These are phyloP conservation scores for Silurus meridionalis DNA, from an alignment of 2,113 vertebrate species.

Conservation along the genomic window DNA sequence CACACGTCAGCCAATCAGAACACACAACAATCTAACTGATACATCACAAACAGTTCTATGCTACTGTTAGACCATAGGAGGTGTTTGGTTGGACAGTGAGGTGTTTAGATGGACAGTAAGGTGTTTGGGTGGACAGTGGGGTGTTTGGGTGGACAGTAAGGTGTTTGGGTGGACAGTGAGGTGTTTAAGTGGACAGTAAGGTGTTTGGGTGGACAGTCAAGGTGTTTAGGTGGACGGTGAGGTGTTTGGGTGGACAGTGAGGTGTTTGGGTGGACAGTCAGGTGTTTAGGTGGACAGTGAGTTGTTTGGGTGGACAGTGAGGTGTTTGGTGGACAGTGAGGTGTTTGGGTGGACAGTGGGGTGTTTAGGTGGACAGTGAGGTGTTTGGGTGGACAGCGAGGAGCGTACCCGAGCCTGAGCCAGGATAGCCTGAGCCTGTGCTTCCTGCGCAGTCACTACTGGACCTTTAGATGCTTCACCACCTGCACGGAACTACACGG, in stretches of 20 bases:
- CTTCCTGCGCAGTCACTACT: constrained; percentile 88
- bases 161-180: too few species aligned
- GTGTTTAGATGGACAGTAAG: too few species aligned
- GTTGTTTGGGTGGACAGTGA: not conserved
- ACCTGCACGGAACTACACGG: constrained; percentile 89
- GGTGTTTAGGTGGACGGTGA: too few species aligned
- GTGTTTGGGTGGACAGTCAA: too few species aligned
- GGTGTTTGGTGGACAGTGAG: not conserved
- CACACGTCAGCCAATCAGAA: constrained; percentile 51
- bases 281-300: not conserved
- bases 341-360: not conserved
- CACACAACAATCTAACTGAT: not conserved
- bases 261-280: too few species aligned
- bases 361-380: not conserved
- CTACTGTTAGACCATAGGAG: not conserved
- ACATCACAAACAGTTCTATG: not conserved
- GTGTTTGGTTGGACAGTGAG: too few species aligned
- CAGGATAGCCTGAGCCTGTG: constrained; percentile 96
- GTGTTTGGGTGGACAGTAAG: too few species aligned
- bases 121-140: too few species aligned
- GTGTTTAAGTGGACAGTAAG: too few species aligned
- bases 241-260: too few species aligned
- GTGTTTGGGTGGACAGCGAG: not conserved
- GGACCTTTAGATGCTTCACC: constrained; percentile 92
- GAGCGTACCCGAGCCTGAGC: constrained; percentile 89